phyloP scores from a whole-genome alignment of 2,888 invertebrate species.

The Leucoma salicis region DNA sequence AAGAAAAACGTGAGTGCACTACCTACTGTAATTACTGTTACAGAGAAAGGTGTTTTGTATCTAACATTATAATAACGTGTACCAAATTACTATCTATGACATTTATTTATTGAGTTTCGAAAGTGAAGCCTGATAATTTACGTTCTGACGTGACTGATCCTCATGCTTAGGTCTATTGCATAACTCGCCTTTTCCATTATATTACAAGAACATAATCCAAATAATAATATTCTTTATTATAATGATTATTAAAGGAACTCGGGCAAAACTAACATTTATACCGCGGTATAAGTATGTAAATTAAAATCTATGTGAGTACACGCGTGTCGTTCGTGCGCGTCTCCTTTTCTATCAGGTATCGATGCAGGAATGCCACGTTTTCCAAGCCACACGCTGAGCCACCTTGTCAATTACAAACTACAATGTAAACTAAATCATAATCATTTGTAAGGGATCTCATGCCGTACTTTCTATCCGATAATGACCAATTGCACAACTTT shows the following conservation, averaged over 20 bases:
- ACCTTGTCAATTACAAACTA: background rate
- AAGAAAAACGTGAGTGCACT: constrained; percentile 60
- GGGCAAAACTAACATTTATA: constrained; percentile 8
- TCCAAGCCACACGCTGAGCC: constrained; percentile 21
- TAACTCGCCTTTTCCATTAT: constrained; percentile 11
- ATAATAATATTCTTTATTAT: background rate
- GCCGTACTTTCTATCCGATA: constrained; percentile 75
- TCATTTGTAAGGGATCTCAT: constrained; percentile 47
- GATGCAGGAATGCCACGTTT: constrained; percentile 67
- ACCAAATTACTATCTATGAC: constrained; percentile 67
- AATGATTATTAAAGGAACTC: background rate
- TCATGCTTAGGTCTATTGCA: constrained; percentile 40
- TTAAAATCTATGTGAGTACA: constrained; percentile 41
- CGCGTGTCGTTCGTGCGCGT: constrained; percentile 64
- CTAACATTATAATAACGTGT: constrained; percentile 61
- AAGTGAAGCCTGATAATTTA: constrained; percentile 63
- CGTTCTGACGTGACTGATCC: constrained; percentile 54
- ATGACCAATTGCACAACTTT: constrained; percentile 59
- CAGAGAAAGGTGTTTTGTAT: constrained; percentile 64
- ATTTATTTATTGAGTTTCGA: constrained; percentile 66
- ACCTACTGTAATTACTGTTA: constrained; percentile 61
- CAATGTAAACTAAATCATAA: constrained; percentile 20
- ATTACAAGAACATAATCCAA: constrained; percentile 6
- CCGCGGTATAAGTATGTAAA: background rate
- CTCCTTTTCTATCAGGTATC: constrained; percentile 67